phyloP scores from a whole-genome alignment of 2,113 vertebrate species.

The Caranx melampygus region DNA sequence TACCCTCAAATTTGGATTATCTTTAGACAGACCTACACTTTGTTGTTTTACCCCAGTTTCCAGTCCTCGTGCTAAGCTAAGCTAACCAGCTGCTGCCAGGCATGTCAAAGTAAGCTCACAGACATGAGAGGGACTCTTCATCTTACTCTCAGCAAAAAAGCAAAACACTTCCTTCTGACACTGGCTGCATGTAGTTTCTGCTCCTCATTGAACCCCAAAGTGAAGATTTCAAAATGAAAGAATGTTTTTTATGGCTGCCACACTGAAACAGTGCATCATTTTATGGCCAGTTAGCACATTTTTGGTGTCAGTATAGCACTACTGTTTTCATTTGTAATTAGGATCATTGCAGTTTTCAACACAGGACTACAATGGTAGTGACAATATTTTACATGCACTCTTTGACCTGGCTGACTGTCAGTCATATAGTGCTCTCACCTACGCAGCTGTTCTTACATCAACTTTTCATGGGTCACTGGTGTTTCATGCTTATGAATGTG shows the following conservation, averaged over 20 bases:
- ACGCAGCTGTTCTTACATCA: neutral
- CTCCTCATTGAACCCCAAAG: too few relatives aligned
- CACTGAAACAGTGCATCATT: neutral
- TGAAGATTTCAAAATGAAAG: neutral
- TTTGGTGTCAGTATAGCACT: too few relatives aligned
- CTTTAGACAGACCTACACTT: neutral
- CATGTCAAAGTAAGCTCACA: neutral
- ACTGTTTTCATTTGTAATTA: accelerated
- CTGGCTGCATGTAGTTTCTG: too few relatives aligned
- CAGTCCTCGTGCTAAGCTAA: neutral
- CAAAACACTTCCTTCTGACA: too few relatives aligned
- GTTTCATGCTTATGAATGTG: conserved; percentile 16
- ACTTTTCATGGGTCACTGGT: conserved; percentile 4
- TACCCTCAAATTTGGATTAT: too few relatives aligned
- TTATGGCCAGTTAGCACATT: too few relatives aligned
- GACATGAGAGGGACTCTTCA: neutral
- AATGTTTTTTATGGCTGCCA: neutral
- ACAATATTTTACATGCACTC: neutral
- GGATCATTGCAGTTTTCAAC: conserved; percentile 8
- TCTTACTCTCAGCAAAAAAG: too few relatives aligned
- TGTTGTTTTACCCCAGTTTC: neutral
- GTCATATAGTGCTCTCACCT: conserved; percentile 11
- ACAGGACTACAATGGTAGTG: neutral
- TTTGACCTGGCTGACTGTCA: neutral
- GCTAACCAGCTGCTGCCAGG: neutral